Evolutionary conservation across 2,113 vertebrate genomes (phyloP), one percentile per base, ranked within the genome.

Genomic region (Himantopus leucocephalus): DNA sequence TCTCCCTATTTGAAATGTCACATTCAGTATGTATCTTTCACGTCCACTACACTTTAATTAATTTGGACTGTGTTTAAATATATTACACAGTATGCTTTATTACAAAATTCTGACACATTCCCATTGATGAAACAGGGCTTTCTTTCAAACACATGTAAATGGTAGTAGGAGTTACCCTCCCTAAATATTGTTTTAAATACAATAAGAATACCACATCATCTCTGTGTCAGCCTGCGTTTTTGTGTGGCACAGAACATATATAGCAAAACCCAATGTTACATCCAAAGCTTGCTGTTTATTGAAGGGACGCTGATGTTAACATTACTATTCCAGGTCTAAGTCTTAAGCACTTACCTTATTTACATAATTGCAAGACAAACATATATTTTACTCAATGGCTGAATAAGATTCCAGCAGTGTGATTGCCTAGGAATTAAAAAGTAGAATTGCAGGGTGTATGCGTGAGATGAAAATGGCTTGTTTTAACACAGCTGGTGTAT

Each of bases 301-400:
- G 85, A 95, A 94, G 84, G 91, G 91, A 94, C 55, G 66, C 66
- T 29, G 81, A 82, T 63, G 89, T 87, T 95, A 96, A 82, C 67
- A 62, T 95, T 91, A 82, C 96, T 90, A 95, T 95, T 96, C 91
- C 92, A 95, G 86, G 80, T 95, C 91, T 96, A 94, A 96, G 95
- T 95, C 96, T 97, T 96, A 96, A 96, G 83, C 94, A 96, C 88
- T 93, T 92, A 96, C 93, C 91, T 92, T 90, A 96, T 96, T 95
- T 95, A 92, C 93, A 93, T 96, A 97, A 97, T 95, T 95, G 67
- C 62, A 95, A 92, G 92, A 94, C 68, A 96, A 97, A 94, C 83
- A 95, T 93, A 94, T 93, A 91, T 94, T 97, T 96, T 95, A 75
- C 83, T 95, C 94, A 92, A 93, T 89, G 75, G 91, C 77, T 92